These are phyloP conservation scores for Trachelipus rathkii DNA, from an alignment of 1,140 invertebrate species.

Conservation along the genomic window DNA sequence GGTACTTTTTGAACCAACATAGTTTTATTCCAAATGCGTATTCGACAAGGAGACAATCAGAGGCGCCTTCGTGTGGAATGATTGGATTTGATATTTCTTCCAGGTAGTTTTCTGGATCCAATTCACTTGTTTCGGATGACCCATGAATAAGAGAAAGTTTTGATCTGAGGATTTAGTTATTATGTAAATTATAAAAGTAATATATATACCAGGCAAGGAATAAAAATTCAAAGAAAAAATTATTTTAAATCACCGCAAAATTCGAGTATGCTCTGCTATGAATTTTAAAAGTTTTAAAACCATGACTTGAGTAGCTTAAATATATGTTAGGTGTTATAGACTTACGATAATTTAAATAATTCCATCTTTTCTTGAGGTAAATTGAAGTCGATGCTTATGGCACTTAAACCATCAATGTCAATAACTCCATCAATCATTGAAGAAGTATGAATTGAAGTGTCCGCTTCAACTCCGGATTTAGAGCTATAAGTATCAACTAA, in stretches of 20 bases:
- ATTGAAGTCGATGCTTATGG: not conserved
- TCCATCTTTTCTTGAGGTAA: not conserved
- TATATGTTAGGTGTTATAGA: not conserved
- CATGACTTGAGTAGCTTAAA: no score
- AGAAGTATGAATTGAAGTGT: not conserved
- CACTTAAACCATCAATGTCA: not conserved
- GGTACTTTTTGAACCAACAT: not conserved
- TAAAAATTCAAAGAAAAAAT: no score
- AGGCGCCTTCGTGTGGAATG: not conserved
- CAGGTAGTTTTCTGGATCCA: not conserved
- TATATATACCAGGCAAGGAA: no score
- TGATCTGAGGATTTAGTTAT: not conserved
- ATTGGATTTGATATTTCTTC: not conserved
- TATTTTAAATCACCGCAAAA: no score
- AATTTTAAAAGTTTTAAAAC: no score
- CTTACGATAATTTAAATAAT: not conserved
- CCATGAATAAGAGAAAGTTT: not conserved
- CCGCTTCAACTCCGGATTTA: not conserved
- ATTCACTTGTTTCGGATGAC: not conserved
- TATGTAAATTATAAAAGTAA: no score
- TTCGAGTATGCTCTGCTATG: no score
- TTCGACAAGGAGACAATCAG: not conserved
- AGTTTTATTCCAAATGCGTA: not conserved
- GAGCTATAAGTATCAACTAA: not conserved
- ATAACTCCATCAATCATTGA: not conserved